Evolutionary conservation across 2,888 invertebrate genomes (phyloP), one percentile per base, ranked within the genome.

Genomic region (Melangyna quadrimaculata): DNA sequence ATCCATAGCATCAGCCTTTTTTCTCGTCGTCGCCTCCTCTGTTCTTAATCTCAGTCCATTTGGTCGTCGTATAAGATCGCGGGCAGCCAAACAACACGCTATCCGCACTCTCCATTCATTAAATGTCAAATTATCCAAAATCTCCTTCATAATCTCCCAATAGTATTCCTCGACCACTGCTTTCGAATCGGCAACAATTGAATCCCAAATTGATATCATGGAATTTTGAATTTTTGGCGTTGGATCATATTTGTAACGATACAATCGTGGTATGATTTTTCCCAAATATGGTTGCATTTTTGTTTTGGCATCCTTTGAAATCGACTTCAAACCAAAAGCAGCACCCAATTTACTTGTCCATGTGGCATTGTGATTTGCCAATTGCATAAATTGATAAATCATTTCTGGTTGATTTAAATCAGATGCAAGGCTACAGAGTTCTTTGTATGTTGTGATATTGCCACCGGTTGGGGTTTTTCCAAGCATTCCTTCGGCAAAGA

Each of bases 351-450:
- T 97, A 8, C 98, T 97, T 89, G 97, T 98, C 98, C 98, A 99
- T 71, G 96, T 94, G 1, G 98, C 96, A 92, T 98, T 98, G 90
- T 98, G 97, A 93, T 98, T 98, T 0, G 98, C 98, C 87, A 98
- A 93, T 91, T 98, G 96, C 97, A 99, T 97, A 91, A 99, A 99
- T 92, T 97, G 97, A 92, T 99, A 99, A 87, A 98, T 95, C 83
- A 99, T 94, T 90, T 98, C 98, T 0, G 98, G 98, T 90, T 98
- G 97, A 90, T 98, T 98, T 87, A 99, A 93, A 92, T 98, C 98
- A 0, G 97, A 97, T 0, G 98, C 98, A 55, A 98, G 93, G 0
- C 97, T 96, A 91, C 98, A 98, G 67, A 99, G 93, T 92, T 99
- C 98, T 91, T 97, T 97, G 92, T 99, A 99, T 0, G 98, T 98